Percentiles rank a stretch among this genome's conserved stretches.
Conservation (phyloP, 2,888 invertebrate genomes). For the Entomobrya proxima region DNA sequence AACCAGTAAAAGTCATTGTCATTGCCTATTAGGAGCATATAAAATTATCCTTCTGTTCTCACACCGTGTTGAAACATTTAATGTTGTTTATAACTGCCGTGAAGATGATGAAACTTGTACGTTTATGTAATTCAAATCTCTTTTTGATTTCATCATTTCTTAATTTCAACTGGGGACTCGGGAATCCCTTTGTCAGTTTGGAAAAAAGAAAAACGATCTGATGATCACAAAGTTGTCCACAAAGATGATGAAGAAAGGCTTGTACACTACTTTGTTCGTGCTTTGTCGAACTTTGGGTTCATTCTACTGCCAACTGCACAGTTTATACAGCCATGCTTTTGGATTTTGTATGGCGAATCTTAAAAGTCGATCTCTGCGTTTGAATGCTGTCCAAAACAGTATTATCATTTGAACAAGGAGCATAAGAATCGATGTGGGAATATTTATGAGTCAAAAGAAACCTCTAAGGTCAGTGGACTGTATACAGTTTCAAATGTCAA, state of each 20-base stretch:
- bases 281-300: not conserved
- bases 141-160: conserved; percentile 36
- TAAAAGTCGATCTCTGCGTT: not conserved
- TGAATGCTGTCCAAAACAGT: conserved; percentile 24
- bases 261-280: not conserved
- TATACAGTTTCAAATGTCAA: conserved; percentile 59
- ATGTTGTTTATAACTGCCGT: not conserved
- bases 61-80: not conserved
- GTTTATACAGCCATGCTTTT: not conserved
- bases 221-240: not conserved
- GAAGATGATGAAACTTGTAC: not conserved
- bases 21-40: not conserved
- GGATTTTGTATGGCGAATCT: not conserved
- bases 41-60: not conserved
- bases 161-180: not conserved
- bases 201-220: not conserved
- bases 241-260: not conserved
- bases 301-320: not conserved
- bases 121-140: not conserved
- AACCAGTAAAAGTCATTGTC: not conserved
- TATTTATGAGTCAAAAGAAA: conserved; percentile 44
- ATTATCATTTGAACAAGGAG: not conserved
- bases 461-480: conserved; percentile 63
- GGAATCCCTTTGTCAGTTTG: not conserved
- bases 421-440: not conserved